Evolutionary conservation across 2,113 vertebrate genomes (phyloP), one percentile per base, ranked within the genome.

Genomic region (Nanorana parkeri): DNA sequence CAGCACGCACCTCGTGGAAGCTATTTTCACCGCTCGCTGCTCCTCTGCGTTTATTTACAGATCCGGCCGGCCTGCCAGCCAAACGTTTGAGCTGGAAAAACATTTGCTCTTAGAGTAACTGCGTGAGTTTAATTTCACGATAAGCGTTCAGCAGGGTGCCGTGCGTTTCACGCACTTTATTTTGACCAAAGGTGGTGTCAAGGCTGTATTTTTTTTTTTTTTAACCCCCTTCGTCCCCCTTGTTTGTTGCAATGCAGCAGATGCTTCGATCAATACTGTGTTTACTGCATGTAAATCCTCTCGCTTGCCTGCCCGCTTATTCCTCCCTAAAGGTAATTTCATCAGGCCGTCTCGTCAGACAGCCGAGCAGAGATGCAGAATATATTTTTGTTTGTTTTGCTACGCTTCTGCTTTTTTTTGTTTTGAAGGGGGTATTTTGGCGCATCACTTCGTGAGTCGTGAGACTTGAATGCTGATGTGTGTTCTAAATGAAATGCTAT

Each of bases 161-260:
- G 41, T 47, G 41, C 41, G 3, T 47, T 36, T 36, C 8, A 7
- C 32, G 1, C 8, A 7, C 32, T 7, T 36, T 36, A 16, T 17
- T 51, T 17, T 68, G 7, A 19, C 26, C 52, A 32, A 26, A 4
- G 23, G 41, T 15, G 52, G 21, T 56, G 24, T 16, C 66, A 13
- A 68, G 67, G 36, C 20, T 19, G 1, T 20, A 2, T 23, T 17
- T 69, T 69, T 23, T 36, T n/a, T 68, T 78, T 85, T 77, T 77
- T 77, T 60, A 65, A 83, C 63, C 56, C 77, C 21, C 36, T 17
- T 69, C 65, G 11, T 47, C 10, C 41, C 41, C 2, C 3, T 51
- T 67, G 84, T 68, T 86, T 90, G 91, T 93, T 93, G 92, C 91
- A 92, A 86, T 93, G 92, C 91, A 91, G 90, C 88, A 90, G 86